These are phyloP conservation scores for Eulemur mongoz DNA, from an alignment of 2,797 vertebrate species.

Conservation along the genomic window DNA sequence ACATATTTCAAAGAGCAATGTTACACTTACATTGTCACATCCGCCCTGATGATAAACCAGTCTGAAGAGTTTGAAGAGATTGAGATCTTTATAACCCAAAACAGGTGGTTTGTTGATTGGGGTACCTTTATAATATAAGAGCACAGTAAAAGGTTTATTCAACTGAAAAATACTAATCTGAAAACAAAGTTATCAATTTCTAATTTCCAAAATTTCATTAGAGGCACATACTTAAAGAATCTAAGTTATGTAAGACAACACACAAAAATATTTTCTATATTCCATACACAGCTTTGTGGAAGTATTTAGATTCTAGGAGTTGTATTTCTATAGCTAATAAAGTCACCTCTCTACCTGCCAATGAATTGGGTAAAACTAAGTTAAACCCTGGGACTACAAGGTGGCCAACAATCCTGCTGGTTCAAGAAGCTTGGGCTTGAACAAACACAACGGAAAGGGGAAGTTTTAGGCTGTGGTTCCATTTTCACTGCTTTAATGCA, in stretches of 20 bases:
- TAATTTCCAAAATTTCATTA: slow-evolving; percentile 12
- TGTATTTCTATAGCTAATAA: background rate
- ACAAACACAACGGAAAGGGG: background rate
- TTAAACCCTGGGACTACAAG: background rate
- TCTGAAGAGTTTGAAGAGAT: slow-evolving; percentile 98
- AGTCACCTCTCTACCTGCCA: background rate
- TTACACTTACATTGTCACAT: slow-evolving; percentile 93
- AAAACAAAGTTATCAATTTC: slow-evolving; percentile 41
- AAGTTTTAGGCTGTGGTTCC: background rate
- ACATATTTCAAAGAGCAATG: slow-evolving; percentile 50
- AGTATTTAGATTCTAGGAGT: background rate
- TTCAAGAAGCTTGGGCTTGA: background rate
- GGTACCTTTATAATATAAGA: slow-evolving; percentile 88
- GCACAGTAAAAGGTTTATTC: slow-evolving; percentile 33
- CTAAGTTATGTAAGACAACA: background rate
- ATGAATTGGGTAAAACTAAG: background rate
- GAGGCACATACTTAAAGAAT: slow-evolving; percentile 25
- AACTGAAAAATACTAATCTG: slow-evolving; percentile 28
- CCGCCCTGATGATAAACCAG: slow-evolving; percentile 96
- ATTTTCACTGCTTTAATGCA: background rate
- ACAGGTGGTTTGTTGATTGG: slow-evolving; percentile 99
- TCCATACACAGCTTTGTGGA: background rate
- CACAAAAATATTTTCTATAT: background rate
- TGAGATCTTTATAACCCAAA: slow-evolving; percentile 98
- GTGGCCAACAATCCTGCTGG: background rate